Evolutionary conservation across 2,113 vertebrate genomes (phyloP), one percentile per base, ranked within the genome.

Genomic region (Aphelocoma coerulescens): DNA sequence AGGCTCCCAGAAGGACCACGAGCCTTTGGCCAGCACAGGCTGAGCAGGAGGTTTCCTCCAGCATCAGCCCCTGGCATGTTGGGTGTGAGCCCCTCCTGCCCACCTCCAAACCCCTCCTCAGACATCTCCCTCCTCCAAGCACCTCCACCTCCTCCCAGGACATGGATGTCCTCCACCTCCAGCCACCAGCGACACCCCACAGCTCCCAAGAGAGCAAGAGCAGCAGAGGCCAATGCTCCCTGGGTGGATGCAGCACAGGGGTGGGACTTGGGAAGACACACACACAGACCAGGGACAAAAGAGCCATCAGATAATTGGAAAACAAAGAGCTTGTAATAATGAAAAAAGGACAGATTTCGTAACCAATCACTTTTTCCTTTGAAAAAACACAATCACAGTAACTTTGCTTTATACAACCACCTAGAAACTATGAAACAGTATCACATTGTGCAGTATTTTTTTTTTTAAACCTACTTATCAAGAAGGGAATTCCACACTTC

Each of bases 301-400:
- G 93, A 98, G 97, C 88, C 98, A n/a, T 88, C 76, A 96, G 95
- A 96, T 88, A 91, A 93, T 97, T 98, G 98, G 96, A 98, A 98
- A 98, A 98, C 98, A 98, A 97, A 97, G 96, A 97, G 95, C 95
- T 98, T 98, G 97, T 98, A 98, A 98, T 98, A 97, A 98, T 97
- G 97, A 97, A 98, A 97, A 97, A 97, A 97, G 96, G 96, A 98
- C 98, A 98, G 91, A 97, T 97, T 97, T 97, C 1, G 92, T 97
- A 98, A 98, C 97, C 98, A 98, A 97, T 97, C 97, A 98, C 98
- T 98, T 98, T 97, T 98, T 98, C 98, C 98, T 98, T 99, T 98
- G 98, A 98, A 98, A 90, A 99, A 98, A 99, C 99, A 99, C 99
- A 98, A 98, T 98, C 98, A 99, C 99, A 97, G 98, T 98, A 98